Base-by-base conservation (phyloP, 2,888 invertebrate species). In the Xestia ashworthii region DNA sequence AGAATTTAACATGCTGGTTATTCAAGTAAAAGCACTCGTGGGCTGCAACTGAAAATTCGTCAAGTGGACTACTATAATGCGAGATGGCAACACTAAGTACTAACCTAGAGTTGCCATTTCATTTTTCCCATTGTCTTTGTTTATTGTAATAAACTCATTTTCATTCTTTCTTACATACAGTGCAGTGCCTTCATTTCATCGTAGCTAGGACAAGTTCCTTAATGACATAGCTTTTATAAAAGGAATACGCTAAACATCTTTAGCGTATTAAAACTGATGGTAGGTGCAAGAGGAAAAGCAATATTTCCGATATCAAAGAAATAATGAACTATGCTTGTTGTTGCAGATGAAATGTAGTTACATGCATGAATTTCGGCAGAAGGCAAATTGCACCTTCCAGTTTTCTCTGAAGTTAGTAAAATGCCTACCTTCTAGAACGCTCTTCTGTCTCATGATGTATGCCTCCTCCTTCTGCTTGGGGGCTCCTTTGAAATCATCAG, bases 401-500 rank as follows among this genome's bases (percentile, higher is more conserved):
- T 58, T 58, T 5, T 19, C 14, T 74, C n/a, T 16, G 32, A 12
- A 32, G 16, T 58, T 19, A 60, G 38, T 11, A 55, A 41, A 32
- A 38, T 46, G 22, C 72, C 9, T 72, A 98, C 98, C 98, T 96
- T 98, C 98, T 64, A 98, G 93, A 38, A 98, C 98, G 22, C 98
- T 97, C 94, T 98, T 98, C 88, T 98, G 98, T 82, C 98, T 97
- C 79, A 98, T 98, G 87, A 98, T 97, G 91, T 98, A 98, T 3
- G 98, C 97, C 86, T 97, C 97, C 74, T 97, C 97, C 81, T 97
- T 98, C n/a, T 96, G 97, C 90, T 97, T 97, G 87, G 97, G 97
- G 79, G 96, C 97, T 74, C 95, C 97, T 91, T 97, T 97, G 85
- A 98, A 97, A 83, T 97, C 97, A 0, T 98, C 98, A 0, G 98